Evolutionary conservation across 1,140 invertebrate species (phyloP).

Genomic region (Rhopalosiphum maidis): DNA sequence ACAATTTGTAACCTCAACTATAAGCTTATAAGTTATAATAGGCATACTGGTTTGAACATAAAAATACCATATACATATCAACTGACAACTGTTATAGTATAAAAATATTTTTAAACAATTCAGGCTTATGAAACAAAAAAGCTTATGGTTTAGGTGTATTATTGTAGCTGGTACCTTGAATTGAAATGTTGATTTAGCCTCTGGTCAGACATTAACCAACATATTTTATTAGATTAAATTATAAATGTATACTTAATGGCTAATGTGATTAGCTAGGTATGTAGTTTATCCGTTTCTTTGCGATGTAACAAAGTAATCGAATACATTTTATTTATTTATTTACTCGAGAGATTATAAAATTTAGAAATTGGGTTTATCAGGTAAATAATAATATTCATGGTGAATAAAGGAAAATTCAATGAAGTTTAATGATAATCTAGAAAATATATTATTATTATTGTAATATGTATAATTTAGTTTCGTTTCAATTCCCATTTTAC

Average conservation of each 20-base stretch:
- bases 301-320: not conserved
- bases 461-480: not conserved
- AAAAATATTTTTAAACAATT: not conserved
- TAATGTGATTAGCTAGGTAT: not conserved
- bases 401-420: not conserved
- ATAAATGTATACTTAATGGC: not conserved
- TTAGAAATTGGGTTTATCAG: not conserved
- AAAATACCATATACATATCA: not conserved
- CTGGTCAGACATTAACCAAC: not conserved
- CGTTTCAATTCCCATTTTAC: no score
- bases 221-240: conserved; percentile 20
- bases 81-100: not conserved
- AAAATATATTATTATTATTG: not conserved
- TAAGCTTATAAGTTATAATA: not conserved
- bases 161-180: not conserved
- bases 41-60: not conserved
- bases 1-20: not conserved
- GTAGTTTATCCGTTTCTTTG: not conserved
- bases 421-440: not conserved
- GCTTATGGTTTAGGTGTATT: not conserved
- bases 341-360: not conserved
- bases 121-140: not conserved
- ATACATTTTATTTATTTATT: not conserved
- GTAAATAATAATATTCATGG: not conserved
- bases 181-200: conserved; percentile 6